Percentiles rank a stretch among this genome's conserved stretches.
Evolutionary conservation across 2,888 invertebrate species (phyloP).

Genomic region (Cantharis rustica): DNA sequence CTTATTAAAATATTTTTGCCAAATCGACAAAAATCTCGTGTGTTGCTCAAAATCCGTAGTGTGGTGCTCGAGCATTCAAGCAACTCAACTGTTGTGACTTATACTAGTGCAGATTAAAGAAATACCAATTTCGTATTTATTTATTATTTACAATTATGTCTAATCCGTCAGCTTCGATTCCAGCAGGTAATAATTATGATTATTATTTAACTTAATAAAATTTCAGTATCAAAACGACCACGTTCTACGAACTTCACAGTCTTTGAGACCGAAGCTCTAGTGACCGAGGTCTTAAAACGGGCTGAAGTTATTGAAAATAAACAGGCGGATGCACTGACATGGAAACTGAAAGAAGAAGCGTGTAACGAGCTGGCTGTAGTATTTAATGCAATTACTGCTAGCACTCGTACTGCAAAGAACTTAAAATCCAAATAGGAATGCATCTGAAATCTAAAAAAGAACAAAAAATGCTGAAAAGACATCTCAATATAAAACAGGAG

Average conservation of each 20-base stretch:
- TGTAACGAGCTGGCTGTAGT: conserved; percentile 6
- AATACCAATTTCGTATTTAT: too few relatives aligned
- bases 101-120: too few relatives aligned
- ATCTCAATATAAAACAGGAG: too few relatives aligned
- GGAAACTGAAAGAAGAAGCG: conserved; percentile 9
- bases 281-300: conserved; percentile 6
- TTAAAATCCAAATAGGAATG: not conserved
- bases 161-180: too few relatives aligned
- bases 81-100: too few relatives aligned
- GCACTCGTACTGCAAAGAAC: not conserved
- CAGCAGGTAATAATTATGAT: too few relatives aligned
- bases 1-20: too few relatives aligned
- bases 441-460: not conserved
- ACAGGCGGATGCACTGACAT: conserved; percentile 11
- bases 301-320: conserved; percentile 15
- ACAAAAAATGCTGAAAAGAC: not conserved
- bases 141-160: too few relatives aligned
- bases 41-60: too few relatives aligned
- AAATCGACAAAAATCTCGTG: too few relatives aligned
- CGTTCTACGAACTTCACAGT: not conserved
- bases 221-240: not conserved
- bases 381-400: conserved; percentile 3
- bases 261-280: not conserved
- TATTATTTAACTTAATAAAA: too few relatives aligned
- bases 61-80: too few relatives aligned